Evolutionary conservation across 37 sponge, comb jelly and placozoan species (phyloP).

Genomic region (Halichondria panicea): DNA sequence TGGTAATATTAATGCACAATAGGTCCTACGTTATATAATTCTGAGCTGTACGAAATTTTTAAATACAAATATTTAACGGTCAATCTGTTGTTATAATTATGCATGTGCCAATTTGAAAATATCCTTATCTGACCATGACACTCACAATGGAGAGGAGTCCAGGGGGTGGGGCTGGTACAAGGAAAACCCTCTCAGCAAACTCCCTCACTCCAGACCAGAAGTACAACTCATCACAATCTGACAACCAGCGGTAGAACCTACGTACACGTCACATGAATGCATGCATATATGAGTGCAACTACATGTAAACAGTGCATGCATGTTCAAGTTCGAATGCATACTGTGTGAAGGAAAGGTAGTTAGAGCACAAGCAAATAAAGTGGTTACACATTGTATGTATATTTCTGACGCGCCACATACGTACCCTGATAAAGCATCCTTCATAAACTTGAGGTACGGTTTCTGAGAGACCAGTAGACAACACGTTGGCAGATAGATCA

Average conservation of each 20-base stretch:
- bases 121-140: neutral
- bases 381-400: neutral
- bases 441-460: constrained; percentile 66
- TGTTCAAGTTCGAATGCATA: too few relatives aligned
- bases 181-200: constrained; percentile 47
- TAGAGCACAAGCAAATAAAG: neutral
- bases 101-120: too few relatives aligned
- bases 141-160: constrained; percentile 56
- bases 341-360: too few relatives aligned
- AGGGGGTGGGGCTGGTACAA: constrained; percentile 59
- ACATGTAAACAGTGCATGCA: neutral
- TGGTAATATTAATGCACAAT: too few relatives aligned
- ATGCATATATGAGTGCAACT: neutral
- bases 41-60: too few relatives aligned
- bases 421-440: constrained; percentile 70
- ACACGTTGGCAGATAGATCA: constrained; percentile 63
- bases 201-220: constrained; percentile 52
- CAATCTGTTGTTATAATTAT: too few relatives aligned
- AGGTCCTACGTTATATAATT: too few relatives aligned
- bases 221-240: constrained; percentile 18
- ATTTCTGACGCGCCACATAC: neutral
- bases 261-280: neutral
- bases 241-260: constrained; percentile 19
- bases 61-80: too few relatives aligned
- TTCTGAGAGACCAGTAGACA: constrained; percentile 51